Evolutionary conservation across 2,888 invertebrate species (phyloP), one percentile per base, ranked within the genome.

Genomic region (Priocnemis perturbator): DNA sequence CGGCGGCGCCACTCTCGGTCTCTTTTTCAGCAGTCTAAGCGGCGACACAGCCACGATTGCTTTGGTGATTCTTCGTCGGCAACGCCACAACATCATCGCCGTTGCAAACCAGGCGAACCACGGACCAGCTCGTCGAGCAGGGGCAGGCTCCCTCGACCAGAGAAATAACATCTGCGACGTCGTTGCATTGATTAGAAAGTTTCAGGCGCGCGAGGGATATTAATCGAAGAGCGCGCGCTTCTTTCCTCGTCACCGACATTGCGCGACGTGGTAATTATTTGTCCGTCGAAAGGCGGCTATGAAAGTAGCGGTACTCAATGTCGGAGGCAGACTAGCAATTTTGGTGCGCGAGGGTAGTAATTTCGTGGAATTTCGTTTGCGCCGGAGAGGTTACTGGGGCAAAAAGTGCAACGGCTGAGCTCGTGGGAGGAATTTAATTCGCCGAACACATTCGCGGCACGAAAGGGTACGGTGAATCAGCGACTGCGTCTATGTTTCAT

Each of bases 31-130:
- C 23, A 85, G 50, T 3, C 83, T 82, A 14, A 87, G 52, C 2
- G 86, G 86, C 11, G 86, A 83, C 0, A 81, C 78, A 5, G 86
- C 81, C 17, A 83, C 71, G 23, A 87, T 79, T 7, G 83, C 75
- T 55, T 74, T 81, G 11, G 82, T 73, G 44, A 88, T 84, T 23
- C 78, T 84, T 17, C 84, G 77, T 45, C 88, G 77, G 20, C 83
- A 86, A 26, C 85, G 79, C 88, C 88, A 88, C 58, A 88, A 74
- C 1, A 89, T 53, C 3, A 85, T 62, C 0, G 85, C 84, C 0
- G 88, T 86, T 14, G 86, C 84, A 56, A 88, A 76, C 88, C 89
- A 89, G 1, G 88, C 87, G 48, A 89, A 83, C 88, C 87, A 88
- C 0, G 87, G 87, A 64, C 85, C 83, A 1, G 84, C 85, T 71